Percentiles rank a stretch among this genome's conserved stretches.
Evolutionary conservation across 1,140 invertebrate species (phyloP).

Genomic region (Camponotus floridanus): DNA sequence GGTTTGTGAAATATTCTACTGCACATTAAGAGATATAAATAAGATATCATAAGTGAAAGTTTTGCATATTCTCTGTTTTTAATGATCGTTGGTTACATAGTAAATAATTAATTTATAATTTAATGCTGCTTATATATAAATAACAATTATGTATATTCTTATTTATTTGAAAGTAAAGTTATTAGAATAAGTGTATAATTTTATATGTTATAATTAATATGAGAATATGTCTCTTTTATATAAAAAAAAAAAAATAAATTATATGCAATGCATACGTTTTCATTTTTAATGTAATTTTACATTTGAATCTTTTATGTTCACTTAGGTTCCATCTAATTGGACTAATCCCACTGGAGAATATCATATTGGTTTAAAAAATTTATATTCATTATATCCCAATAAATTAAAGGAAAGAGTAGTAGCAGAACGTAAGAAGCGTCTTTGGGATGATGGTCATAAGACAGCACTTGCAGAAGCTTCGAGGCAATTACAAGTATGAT

Average conservation of each 20-base stretch:
- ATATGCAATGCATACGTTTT: not conserved
- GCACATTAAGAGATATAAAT: not conserved
- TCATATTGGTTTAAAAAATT: constrained; percentile 94
- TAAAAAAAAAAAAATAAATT: no score
- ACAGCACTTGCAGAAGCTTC: constrained; percentile 91
- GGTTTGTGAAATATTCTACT: constrained; percentile 1
- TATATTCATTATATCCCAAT: constrained; percentile 95
- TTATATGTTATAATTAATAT: not conserved
- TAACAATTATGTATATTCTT: not conserved
- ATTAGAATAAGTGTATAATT: not conserved
- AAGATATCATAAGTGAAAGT: not conserved
- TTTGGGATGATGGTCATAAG: constrained; percentile 95
- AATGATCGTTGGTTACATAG: no score
- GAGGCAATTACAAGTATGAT: constrained; percentile 89
- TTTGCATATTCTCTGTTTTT: no score
- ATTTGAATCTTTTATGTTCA: constrained; percentile 20
- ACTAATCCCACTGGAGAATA: constrained; percentile 93
- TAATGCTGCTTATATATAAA: not conserved
- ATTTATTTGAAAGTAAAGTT: not conserved
- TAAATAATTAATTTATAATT: not conserved
- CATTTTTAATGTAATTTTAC: not conserved
- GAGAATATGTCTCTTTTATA: no score
- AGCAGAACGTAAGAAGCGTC: constrained; percentile 93
- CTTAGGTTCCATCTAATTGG: constrained; percentile 94
- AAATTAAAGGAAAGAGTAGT: constrained; percentile 94